Conservation (phyloP, 1,140 invertebrate genomes). For the Telenomus remus region DNA sequence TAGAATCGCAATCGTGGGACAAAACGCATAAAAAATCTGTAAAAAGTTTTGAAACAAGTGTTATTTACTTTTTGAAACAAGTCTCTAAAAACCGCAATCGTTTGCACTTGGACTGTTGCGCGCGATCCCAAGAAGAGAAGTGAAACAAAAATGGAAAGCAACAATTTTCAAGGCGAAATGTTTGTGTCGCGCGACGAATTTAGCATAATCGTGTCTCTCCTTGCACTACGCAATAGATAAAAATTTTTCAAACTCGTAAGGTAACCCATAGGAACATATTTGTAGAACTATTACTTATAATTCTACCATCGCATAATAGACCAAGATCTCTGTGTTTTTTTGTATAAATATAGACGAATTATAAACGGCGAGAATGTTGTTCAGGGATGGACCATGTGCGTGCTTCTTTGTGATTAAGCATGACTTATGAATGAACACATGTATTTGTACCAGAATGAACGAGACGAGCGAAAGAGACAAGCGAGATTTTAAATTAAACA, state of each 20-base stretch:
- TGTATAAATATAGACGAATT: constrained; percentile 62
- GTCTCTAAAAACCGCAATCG: constrained; percentile 26
- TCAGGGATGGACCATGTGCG: constrained; percentile 16
- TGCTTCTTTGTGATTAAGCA: constrained; percentile 17
- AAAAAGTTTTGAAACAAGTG: no score
- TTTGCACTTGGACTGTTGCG: constrained; percentile 29
- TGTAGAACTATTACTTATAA: constrained; percentile 59
- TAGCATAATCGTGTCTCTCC: constrained; percentile 72
- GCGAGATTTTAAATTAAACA: constrained; percentile 3
- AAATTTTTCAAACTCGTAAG: constrained; percentile 67
- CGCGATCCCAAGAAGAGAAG: background rate
- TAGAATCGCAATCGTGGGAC: no score
- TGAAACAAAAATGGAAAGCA: constrained; percentile 62
- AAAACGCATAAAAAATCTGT: no score
- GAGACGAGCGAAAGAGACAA: constrained; percentile 2
- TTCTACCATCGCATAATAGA: constrained; percentile 72
- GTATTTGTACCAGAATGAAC: constrained; percentile 21
- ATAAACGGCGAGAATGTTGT: constrained; percentile 22
- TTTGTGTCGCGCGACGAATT: constrained; percentile 65
- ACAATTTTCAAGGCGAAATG: constrained; percentile 50
- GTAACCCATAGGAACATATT: constrained; percentile 65
- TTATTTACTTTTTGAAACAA: no score
- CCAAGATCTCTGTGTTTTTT: constrained; percentile 72
- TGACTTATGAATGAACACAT: constrained; percentile 4
- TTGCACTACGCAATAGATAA: constrained; percentile 73